These are phyloP conservation scores for Holothuria glaberrima DNA, from an alignment of 35 echinoderm and acorn worm genomes.

Conservation along the genomic window DNA sequence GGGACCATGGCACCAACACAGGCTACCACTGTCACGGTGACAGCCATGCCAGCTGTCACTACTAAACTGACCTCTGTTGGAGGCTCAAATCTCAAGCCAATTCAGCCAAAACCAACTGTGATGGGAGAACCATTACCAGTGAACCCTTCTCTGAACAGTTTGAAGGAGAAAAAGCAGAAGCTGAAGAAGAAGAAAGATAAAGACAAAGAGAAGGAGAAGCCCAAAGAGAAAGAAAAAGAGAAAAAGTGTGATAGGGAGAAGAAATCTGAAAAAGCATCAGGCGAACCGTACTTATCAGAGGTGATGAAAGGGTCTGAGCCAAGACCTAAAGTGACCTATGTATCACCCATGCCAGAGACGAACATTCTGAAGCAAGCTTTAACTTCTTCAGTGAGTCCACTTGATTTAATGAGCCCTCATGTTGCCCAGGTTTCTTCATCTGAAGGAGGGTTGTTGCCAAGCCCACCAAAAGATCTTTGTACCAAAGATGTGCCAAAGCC, in stretches of 20 bases:
- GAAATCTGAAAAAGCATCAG: conserved; percentile 51
- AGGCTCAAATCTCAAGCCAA: conserved; percentile 79
- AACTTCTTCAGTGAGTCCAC: conserved; percentile 79
- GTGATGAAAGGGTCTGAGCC: conserved; percentile 25
- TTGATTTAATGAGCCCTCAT: conserved; percentile 62
- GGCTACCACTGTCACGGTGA: conserved; percentile 66
- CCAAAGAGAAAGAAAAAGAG: neutral
- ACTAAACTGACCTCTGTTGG: conserved; percentile 45
- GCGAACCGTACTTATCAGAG: conserved; percentile 43
- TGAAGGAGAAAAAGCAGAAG: conserved; percentile 86
- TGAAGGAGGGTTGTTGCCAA: conserved; percentile 1
- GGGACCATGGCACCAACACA: conserved; percentile 49
- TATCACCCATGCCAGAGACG: conserved; percentile 66
- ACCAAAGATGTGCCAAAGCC: conserved; percentile 67
- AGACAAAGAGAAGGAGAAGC: conserved; percentile 8
- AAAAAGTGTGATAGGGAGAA: conserved; percentile 77
- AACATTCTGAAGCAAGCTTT: conserved; percentile 94
- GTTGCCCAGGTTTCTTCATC: conserved; percentile 37
- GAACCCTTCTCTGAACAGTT: conserved; percentile 53
- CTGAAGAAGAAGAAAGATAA: conserved; percentile 22
- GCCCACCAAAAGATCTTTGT: conserved; percentile 40
- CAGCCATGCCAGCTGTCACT: conserved; percentile 72
- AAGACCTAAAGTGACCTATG: conserved; percentile 56
- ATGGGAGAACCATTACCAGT: conserved; percentile 63
- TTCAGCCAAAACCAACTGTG: conserved; percentile 91